Base-by-base conservation (phyloP, 2,113 vertebrate species). In the Galemys pyrenaicus region DNA sequence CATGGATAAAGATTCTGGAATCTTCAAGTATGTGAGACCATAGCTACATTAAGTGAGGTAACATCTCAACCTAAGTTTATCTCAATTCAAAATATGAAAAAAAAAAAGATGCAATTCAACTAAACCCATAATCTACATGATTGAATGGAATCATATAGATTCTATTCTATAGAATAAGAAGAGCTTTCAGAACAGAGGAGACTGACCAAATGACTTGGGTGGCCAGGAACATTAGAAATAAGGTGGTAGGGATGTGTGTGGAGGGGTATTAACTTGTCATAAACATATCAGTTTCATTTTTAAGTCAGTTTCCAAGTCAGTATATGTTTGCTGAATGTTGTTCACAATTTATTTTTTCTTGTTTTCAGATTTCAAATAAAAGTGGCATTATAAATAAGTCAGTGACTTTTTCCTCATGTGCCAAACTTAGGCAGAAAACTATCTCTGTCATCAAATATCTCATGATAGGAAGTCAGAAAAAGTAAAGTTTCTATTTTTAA, bases 271-370 rank as follows among this genome's bases (percentile, higher is more conserved):
- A 8, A 2, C 6, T 44, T 74, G 24, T n/a, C 62, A 68, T 90
- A 60, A 2, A 68, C 3, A 0, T 16, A 60, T 15, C 11, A 60
- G 7, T 73, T 93, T 49, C 39, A 32, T 41, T 51, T 92, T 67
- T 20, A 92, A 84, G 41, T 32, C n/a, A 41, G 6, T 78, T 85
- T 60, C 37, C 80, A 85, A 91, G 35, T 67, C 35, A 73, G 46
- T 35, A 77, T 82, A 71, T 44, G 91, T 93, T 89, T 82, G 54
- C 54, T 86, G 39, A 94, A 75, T 88, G 11, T 82, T 35, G 89
- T 41, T 93, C 30, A 78, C 9, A 56, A 81, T 90, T 95, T 87
- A 9, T n/a, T 32, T 65, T 49, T 81, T 79, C 71, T 85, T 78
- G 8, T 30, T 5, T 75, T 71, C 39, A 87, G 3, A 41, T 8